phyloP scores from a whole-genome alignment of 2,888 invertebrate species.

The Xestia xanthographa region DNA sequence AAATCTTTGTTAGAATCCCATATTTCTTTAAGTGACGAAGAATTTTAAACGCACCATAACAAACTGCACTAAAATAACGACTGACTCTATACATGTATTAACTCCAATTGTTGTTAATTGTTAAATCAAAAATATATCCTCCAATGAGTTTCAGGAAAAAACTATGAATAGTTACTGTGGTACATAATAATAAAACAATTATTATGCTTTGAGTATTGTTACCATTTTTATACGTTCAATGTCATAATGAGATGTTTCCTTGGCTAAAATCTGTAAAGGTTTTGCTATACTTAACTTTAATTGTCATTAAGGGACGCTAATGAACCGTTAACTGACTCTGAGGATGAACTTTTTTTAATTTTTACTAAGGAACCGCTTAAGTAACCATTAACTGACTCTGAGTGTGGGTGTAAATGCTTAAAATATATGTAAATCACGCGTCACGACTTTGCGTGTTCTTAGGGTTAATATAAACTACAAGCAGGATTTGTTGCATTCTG shows the following conservation, averaged over 20 bases:
- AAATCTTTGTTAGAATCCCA: not conserved
- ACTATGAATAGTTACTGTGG: constrained; percentile 21
- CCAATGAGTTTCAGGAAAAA: constrained; percentile 38
- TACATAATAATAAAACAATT: not conserved
- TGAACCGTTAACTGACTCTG: too few relatives aligned
- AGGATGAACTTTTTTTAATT: too few relatives aligned
- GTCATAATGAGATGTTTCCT: not conserved
- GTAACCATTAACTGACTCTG: too few relatives aligned
- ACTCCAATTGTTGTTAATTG: not conserved
- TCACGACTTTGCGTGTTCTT: not conserved
- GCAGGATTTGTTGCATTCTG: not conserved
- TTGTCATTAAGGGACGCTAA: too few relatives aligned
- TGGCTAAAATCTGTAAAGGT: too few relatives aligned
- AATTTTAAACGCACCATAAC: not conserved
- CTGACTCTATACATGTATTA: not conserved
- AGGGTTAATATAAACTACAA: not conserved
- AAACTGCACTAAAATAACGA: not conserved
- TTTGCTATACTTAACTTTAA: too few relatives aligned
- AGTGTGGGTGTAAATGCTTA: too few relatives aligned
- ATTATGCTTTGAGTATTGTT: constrained; percentile 29
- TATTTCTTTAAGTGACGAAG: not conserved
- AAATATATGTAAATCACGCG: too few relatives aligned
- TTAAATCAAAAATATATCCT: constrained; percentile 4
- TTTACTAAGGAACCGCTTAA: too few relatives aligned
- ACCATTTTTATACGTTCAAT: not conserved